Evolutionary conservation across 2,797 vertebrate genomes (phyloP), one percentile per base, ranked within the genome.

Genomic region (Spinus pinus): DNA sequence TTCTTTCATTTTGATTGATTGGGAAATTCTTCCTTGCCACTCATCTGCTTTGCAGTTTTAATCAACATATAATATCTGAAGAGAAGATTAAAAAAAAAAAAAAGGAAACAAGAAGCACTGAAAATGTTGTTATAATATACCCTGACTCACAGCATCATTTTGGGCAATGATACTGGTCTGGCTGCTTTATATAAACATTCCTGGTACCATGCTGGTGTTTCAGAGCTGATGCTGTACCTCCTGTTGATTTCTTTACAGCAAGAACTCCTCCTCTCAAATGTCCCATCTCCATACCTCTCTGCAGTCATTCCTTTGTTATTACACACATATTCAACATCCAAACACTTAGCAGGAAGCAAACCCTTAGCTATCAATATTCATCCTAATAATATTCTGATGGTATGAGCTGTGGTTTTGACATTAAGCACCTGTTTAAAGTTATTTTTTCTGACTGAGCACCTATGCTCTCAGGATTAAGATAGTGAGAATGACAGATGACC

Each of bases 401-500:
- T 16, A 37, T 6, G 1, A 61, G 33, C 42, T 62, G 20, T 37
- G 20, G 7, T 19, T 81, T 57, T 84, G 67, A 85, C n/a, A 66
- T 47, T 42, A 33, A 39, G 10, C 42, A 92, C 50, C 79, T 72
- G 46, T 67, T 92, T 65, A 41, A 84, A 84, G 44, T 28, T 20
- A 8, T 64, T 35, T 65, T 65, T 62, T 46, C 54, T 47, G 12
- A 21, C 4, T 57, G 54, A 41, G 39, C 42, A 78, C 14, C 50
- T 81, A 14, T 23, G 28, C 30, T 64, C n/a, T 86, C 60, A 90
- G 58, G 73, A 66, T 53, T 47, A 47, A 90, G 75, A 84, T 8
- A 72, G 33, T 18, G 39, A 60, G 85, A 30, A 74, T 62, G 77
- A 90, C 72, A 86, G 69, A 78, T 64, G 77, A 86, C 66, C 74